A percentile compares a stretch with the other conserved stretches of the same genome.
Evolutionary conservation across 2,888 invertebrate species (phyloP).

Genomic region (Silvanus unidentatus): DNA sequence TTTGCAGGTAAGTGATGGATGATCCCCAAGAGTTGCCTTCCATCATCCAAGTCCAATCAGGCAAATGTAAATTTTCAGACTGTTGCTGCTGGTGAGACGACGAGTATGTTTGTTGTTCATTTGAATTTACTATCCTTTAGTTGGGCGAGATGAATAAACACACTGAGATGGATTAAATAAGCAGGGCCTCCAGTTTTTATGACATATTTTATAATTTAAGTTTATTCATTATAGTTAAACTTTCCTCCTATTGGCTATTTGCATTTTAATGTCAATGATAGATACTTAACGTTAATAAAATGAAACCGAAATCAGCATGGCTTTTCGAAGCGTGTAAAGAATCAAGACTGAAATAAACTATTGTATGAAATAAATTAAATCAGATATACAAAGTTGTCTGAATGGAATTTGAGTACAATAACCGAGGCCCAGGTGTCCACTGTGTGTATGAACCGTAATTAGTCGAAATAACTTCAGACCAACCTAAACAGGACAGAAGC

Average conservation of each 20-base stretch:
- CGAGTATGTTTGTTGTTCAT: too few species aligned
- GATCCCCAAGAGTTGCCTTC: constrained; percentile 31
- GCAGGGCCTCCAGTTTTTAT: too few species aligned
- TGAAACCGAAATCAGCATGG: constrained; percentile 6
- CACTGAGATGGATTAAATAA: too few species aligned
- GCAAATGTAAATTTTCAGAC: constrained; percentile 33
- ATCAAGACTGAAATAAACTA: constrained; percentile 12
- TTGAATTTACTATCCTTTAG: too few species aligned
- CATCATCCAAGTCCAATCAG: constrained; percentile 33
- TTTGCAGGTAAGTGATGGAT: constrained; percentile 35
- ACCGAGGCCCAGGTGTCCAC: constrained; percentile 20
- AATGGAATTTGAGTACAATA: constrained; percentile 21
- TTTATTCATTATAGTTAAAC: too few species aligned
- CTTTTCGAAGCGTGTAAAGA: background rate
- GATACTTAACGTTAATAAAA: background rate
- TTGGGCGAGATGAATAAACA: too few species aligned
- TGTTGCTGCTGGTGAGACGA: too few species aligned
- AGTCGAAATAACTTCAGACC: constrained; percentile 12
- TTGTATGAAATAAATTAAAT: constrained; percentile 17
- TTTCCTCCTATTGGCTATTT: too few species aligned
- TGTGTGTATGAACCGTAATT: constrained; percentile 13
- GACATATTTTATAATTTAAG: too few species aligned
- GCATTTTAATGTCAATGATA: too few species aligned
- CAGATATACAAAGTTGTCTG: constrained; percentile 12
- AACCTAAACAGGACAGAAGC: too few species aligned